Evolutionary conservation across 30 jellyfish, hydroid and myxozoan genomes (phyloP).

Genomic region (Chrysaora quinquecirrha): DNA sequence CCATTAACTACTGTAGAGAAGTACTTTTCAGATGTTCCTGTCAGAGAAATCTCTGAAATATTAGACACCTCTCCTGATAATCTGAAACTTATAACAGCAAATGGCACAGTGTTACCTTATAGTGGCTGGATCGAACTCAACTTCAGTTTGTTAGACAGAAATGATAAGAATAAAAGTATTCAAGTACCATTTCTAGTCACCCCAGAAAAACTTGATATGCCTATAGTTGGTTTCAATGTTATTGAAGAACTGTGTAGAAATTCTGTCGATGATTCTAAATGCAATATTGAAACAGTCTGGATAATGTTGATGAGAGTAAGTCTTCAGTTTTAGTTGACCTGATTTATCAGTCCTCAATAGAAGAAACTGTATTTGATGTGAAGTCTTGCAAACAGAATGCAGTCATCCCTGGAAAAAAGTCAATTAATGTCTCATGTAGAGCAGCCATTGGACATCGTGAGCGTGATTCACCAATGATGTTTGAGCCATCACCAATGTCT

Average conservation of each 20-base stretch:
- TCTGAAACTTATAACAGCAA: slow-evolving; percentile 8
- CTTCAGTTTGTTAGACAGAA: neutral
- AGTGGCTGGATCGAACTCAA: slow-evolving; percentile 18
- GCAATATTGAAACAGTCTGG: neutral
- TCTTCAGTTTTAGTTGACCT: slow-evolving; percentile 32
- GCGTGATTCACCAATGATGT: slow-evolving; percentile 30
- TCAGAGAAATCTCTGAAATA: slow-evolving; percentile 31
- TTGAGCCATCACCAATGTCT: slow-evolving; percentile 23
- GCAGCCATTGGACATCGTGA: slow-evolving; percentile 26
- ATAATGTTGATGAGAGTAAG: slow-evolving; percentile 2
- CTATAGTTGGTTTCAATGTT: slow-evolving; percentile 39
- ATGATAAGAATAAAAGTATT: slow-evolving; percentile 4
- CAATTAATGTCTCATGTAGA: slow-evolving; percentile 29
- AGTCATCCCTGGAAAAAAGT: slow-evolving; percentile 2
- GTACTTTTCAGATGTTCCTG: neutral
- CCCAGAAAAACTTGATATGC: slow-evolving; percentile 23
- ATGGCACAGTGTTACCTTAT: slow-evolving; percentile 29
- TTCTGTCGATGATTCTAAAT: neutral
- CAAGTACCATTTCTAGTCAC: slow-evolving; percentile 38
- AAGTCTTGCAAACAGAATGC: neutral
- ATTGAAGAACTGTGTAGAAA: slow-evolving; percentile 33
- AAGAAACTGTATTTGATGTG: neutral
- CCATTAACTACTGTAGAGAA: neutral
- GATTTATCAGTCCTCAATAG: slow-evolving; percentile 19
- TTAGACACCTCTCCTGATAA: neutral